Evolutionary conservation across 2,113 vertebrate species (phyloP), one percentile per base, ranked within the genome.

Genomic region (Arizona elegans): DNA sequence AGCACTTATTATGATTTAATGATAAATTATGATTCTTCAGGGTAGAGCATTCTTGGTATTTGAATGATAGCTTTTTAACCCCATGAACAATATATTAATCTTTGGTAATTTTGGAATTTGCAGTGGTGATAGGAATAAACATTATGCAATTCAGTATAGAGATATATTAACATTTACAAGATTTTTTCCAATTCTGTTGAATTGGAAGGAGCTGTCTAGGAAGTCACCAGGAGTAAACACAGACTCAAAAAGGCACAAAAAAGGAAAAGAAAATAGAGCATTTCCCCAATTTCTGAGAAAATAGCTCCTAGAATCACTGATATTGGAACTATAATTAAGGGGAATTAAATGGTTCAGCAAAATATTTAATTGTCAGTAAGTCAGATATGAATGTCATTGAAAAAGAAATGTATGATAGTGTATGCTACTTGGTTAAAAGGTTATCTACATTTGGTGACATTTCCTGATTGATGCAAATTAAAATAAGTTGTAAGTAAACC

Each of bases 1-100:
- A 0, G 91, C 91, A 91, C 52, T 75, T 86, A 94, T 91, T 90
- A 87, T 95, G 52, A 70, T 94, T 96, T 92, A 95, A 96, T 93
- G 94, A 47, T 89, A 90, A 95, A 29, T n/a, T 87, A 26, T 23
- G 62, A 43, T 88, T 94, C 65, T n/a, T 55, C 24, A 55, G 10
- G 33, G 52, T 81, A 47, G 24, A 29, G 11, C 59, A 9, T 23
- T 33, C 24, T 50, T 33, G 17, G 11, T 70, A 33, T 17, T 19
- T 65, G 10, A 62, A 81, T 23, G 8, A 9, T 52, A 24, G 81
- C 56, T 47, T 65, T 87, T 52, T 59, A 62, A 87, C 3, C 24
- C 54, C 33, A 29, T 86, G 54, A 47, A 59, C 1, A 47, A 21
- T 86, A 8, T 47, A n/a, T 70, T 47, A 24, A 70, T 55, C 38